A percentile compares a stretch with the other conserved stretches of the same genome.
Conservation (phyloP, 2,888 invertebrate genomes). For the Strigamia maritima region DNA sequence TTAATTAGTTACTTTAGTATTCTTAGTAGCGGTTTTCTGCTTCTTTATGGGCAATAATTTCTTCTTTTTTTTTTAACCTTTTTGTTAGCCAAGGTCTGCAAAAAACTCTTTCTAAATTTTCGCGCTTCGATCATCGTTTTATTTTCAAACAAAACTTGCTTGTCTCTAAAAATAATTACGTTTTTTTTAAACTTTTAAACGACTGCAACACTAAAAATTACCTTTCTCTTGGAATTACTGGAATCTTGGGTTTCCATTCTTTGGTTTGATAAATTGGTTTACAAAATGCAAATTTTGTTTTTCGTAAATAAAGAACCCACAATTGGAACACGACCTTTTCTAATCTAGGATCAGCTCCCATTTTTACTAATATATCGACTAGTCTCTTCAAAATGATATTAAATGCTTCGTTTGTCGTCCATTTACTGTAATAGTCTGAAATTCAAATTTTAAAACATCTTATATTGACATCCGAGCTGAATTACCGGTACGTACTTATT, state of each 20-base stretch:
- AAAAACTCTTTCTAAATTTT: background rate
- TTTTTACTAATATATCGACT: background rate
- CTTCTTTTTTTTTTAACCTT: too few species aligned
- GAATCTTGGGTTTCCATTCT: background rate
- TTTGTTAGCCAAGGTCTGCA: background rate
- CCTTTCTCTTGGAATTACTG: background rate
- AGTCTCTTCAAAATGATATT: slow-evolving; percentile 13
- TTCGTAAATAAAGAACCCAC: background rate
- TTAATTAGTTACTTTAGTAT: too few species aligned
- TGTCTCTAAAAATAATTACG: background rate
- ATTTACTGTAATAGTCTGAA: background rate
- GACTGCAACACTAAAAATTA: background rate
- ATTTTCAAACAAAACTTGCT: background rate
- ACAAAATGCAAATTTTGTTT: slow-evolving; percentile 5
- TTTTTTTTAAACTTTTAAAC: background rate
- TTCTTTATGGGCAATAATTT: too few species aligned
- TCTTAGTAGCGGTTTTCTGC: too few species aligned
- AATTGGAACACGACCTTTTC: background rate
- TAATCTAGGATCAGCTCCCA: background rate
- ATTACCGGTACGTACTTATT: background rate
- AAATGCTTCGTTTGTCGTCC: slow-evolving; percentile 12
- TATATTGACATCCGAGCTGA: too few species aligned
- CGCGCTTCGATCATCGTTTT: background rate
- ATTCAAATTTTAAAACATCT: background rate
- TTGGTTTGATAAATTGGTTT: background rate